Percentiles rank a stretch among this genome's conserved stretches.
These are phyloP conservation scores for Pangasianodon hypophthalmus DNA, from an alignment of 2,113 vertebrate genomes.

Conservation along the genomic window DNA sequence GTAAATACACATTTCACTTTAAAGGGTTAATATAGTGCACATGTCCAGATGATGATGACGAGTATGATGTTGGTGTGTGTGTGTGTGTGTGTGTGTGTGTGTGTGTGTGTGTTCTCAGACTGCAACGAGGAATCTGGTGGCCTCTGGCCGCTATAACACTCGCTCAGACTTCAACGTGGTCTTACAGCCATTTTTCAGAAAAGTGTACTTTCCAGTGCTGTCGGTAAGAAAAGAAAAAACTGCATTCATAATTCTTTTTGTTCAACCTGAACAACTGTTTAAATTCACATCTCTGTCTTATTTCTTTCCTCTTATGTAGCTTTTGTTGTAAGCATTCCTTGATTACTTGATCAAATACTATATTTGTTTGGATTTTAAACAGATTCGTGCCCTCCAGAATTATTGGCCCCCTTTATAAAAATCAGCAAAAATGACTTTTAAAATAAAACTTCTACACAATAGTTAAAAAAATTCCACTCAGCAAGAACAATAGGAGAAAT, in stretches of 20 bases:
- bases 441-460: background rate
- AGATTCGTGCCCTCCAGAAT: background rate
- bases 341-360: background rate
- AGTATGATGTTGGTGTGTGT: background rate
- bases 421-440: background rate
- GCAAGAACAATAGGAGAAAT: too few relatives aligned
- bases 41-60: background rate
- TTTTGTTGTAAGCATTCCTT: background rate
- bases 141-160: constrained; percentile 68
- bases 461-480: too few relatives aligned
- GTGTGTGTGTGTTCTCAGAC: constrained; percentile 64
- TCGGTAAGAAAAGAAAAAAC: constrained; percentile 63
- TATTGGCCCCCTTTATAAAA: background rate
- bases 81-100: constrained; percentile 25
- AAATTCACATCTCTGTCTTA: too few relatives aligned
- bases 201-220: constrained; percentile 52
- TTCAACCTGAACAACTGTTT: background rate
- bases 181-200: constrained; percentile 74
- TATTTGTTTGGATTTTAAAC: background rate
- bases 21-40: background rate
- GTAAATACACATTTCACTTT: too few relatives aligned
- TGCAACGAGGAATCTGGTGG: constrained; percentile 70
- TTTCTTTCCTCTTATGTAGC: background rate
- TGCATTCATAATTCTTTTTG: background rate
- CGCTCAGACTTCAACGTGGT: constrained; percentile 73